These are phyloP conservation scores for Pachyramphus minor DNA, from an alignment of 2,113 vertebrate species.

Conservation along the genomic window DNA sequence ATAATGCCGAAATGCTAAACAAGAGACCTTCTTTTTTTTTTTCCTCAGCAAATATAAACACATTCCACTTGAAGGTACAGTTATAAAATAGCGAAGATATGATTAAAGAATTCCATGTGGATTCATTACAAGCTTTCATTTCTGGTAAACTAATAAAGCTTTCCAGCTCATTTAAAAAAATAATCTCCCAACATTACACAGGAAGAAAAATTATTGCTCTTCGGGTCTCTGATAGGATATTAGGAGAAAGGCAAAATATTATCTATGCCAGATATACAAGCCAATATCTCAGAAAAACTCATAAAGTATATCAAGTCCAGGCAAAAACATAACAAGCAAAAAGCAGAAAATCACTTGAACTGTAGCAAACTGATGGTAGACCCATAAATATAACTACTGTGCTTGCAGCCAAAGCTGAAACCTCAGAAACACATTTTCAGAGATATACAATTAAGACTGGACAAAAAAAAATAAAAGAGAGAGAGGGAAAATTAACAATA, in stretches of 20 bases:
- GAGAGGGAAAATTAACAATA: constrained; percentile 64
- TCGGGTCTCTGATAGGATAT: constrained; percentile 65
- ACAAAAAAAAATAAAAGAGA: not conserved
- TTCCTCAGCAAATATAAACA: constrained; percentile 58
- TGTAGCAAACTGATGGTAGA: constrained; percentile 51
- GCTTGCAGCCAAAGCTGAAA: constrained; percentile 63
- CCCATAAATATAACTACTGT: constrained; percentile 69
- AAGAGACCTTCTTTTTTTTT: constrained; percentile 23
- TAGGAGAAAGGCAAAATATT: constrained; percentile 70
- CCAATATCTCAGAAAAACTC: constrained; percentile 68
- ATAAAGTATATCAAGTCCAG: constrained; percentile 72
- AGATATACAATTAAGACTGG: constrained; percentile 67
- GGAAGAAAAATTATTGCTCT: constrained; percentile 67
- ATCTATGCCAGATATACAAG: constrained; percentile 71
- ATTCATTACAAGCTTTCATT: constrained; percentile 70
- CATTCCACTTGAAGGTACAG: constrained; percentile 66
- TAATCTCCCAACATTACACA: constrained; percentile 64
- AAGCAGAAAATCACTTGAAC: constrained; percentile 75
- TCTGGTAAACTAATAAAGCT: constrained; percentile 75
- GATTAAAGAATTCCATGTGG: constrained; percentile 71
- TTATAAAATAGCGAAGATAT: constrained; percentile 67
- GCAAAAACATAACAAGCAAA: constrained; percentile 73
- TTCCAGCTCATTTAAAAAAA: constrained; percentile 70
- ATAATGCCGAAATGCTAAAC: constrained; percentile 45
- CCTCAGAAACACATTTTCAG: constrained; percentile 71